phyloP scores from a whole-genome alignment of 2,113 vertebrate genomes.

The Vanacampus margaritifer region DNA sequence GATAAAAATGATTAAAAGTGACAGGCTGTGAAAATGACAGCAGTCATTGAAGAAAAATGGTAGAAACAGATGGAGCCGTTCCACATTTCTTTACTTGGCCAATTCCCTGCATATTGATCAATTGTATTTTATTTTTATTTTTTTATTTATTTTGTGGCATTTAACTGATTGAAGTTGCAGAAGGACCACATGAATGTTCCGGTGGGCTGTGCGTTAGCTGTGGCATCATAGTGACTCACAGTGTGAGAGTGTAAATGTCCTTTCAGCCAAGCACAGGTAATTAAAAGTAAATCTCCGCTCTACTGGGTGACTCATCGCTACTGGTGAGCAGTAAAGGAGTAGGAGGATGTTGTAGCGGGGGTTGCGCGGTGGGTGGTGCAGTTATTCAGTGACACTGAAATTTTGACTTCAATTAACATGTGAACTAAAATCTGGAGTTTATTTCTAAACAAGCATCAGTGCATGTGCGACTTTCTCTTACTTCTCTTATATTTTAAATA shows the following conservation, averaged over 20 bases:
- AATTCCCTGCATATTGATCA: not conserved
- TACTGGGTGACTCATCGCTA: conserved; percentile 61
- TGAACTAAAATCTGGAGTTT: not conserved
- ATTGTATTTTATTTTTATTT: not conserved
- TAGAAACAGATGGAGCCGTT: not conserved
- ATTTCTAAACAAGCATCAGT: too few relatives aligned
- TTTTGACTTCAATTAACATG: not conserved
- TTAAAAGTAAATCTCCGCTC: conserved; percentile 55
- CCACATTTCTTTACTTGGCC: not conserved
- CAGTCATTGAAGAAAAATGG: not conserved
- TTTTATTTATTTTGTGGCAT: too few relatives aligned
- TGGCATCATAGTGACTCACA: conserved; percentile 13
- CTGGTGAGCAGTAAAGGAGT: conserved; percentile 17
- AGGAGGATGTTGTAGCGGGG: conserved; percentile 14
- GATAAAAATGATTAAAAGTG: not conserved
- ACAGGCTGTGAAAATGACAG: not conserved
- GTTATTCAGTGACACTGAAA: conserved; percentile 7
- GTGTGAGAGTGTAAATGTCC: conserved; percentile 29
- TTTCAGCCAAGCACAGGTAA: conserved; percentile 56
- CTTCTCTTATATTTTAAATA: not conserved
- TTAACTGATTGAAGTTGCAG: not conserved
- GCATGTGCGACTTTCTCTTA: not conserved
- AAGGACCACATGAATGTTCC: not conserved
- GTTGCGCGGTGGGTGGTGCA: not conserved
- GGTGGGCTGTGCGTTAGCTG: not conserved